Base-by-base conservation (phyloP, 2,797 vertebrate species). In the Garrulus glandarius region DNA sequence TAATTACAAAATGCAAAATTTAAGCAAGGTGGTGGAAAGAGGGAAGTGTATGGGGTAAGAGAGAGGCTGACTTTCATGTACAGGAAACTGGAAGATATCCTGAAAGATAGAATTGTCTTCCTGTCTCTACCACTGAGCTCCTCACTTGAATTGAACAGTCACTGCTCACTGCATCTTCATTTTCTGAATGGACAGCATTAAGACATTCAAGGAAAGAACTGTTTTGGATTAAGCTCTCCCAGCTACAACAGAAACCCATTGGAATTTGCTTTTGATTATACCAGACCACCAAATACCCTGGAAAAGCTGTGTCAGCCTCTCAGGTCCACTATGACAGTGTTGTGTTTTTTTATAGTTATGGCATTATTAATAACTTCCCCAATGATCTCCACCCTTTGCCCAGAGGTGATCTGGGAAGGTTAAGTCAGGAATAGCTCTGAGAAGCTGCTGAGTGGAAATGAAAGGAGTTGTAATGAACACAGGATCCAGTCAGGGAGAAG, bases 321-420 rank as follows among this genome's bases (percentile, higher is more conserved):
- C 22, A 36, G 41, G 19, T 60, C 15, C 34, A 6, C n/a, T n/a
- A 11, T 1, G 2, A 39, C 3, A 34, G 4, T 10, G 22, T 3
- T 47, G 18, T 19, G 23, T 5, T 9, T 43, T 59, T 68, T 70
- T 24, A 2, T 6, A 71, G 27, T 4, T 15, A 29, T 39, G 21
- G 23, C 3, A 36, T 27, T 47, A 64, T 23, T 18, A 43, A 60
- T 37, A 23, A 10, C 7, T 13, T 82, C 19, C 9, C 9, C 39
- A 37, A 1, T 1, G 2, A 17, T 36, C 13, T 61, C 32, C 5
- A 2, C 3, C 8, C 17, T 21, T 15, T 55, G 14, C 5, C 27
- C n/a, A 18, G 30, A 50, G 39, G 6, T 16, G 26, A 22, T 56
- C 15, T 41, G 34, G 14, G 43, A 17, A 43, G 7, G 22, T 26